A percentile compares a stretch with the other conserved stretches of the same genome.
Conservation (phyloP, 2,113 vertebrate genomes). For the Arizona elegans region DNA sequence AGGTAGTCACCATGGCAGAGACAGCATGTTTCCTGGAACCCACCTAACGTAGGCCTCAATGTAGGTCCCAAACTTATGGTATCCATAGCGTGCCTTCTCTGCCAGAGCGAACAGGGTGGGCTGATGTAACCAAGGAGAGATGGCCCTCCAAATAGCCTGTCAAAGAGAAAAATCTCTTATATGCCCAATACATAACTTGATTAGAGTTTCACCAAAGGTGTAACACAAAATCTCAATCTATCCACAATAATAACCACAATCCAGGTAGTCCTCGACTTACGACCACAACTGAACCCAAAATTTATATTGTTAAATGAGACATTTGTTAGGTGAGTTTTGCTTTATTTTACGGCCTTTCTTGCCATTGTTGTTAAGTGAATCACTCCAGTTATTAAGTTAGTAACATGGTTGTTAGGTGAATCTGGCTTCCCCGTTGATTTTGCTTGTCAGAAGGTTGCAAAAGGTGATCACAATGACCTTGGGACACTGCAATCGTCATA, state of each 20-base stretch:
- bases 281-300: neutral
- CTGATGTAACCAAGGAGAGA: neutral
- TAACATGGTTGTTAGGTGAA: neutral
- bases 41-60: neutral
- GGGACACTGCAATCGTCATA: neutral
- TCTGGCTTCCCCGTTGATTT: neutral
- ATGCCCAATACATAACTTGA: neutral
- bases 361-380: neutral
- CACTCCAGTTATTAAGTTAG: neutral
- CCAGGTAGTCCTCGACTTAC: neutral
- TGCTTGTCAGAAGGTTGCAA: neutral
- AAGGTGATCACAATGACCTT: neutral
- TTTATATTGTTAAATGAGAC: neutral
- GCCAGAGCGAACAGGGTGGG: neutral
- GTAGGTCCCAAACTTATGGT: neutral
- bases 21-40: neutral
- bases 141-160: neutral
- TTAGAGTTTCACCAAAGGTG: slow-evolving; percentile 23
- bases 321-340: neutral
- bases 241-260: neutral
- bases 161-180: slow-evolving; percentile 30
- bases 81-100: neutral
- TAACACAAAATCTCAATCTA: neutral
- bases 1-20: neutral
- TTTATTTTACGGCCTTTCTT: neutral